Base-by-base conservation (phyloP, 92 coral and sea anemone species). In the Umimayanthus chanpuru region DNA sequence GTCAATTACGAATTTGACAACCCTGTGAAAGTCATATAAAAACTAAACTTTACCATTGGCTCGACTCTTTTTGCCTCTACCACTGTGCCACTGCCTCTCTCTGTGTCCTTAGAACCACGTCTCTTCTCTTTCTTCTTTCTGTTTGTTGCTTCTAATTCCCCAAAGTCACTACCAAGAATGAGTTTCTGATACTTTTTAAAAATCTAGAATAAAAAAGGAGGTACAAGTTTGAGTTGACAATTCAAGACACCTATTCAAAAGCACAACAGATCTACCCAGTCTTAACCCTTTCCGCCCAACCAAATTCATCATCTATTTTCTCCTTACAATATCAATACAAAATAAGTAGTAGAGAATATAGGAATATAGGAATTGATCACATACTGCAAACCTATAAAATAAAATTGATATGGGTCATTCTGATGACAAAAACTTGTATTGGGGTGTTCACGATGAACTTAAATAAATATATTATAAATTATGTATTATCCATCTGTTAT, bases 161-260 rank as follows among this genome's bases (percentile, higher is more conserved):
- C 72, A 74, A 65, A 77, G 5, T 47, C 84, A 74, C 68, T 53
- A 64, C 88, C 93, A 29, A 90, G 84, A 40, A 92, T 88, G 21
- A 94, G 73, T 29, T 88, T 86, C 88, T 94, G 97, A 68, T 92
- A 94, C 79, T 92, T 94, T 83, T 86, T 90, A 65, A 94, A 94
- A 73, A 94, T 89, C 97, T 94, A 40, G 6, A 83, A 84, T 65
- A 43, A 40, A 85, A 47, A 30, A 68, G 21, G 21, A 28, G 0
- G 26, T 77, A 41, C 14, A 20, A 44, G 26, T 2, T 25, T 12
- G 6, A 6, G 81, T 5, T 36, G 12, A 25, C 38, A 55, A 36
- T 55, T 86, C 29, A 50, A 53, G 76, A 26, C 81, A 20, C 20
- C 41, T 16, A 5, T 6, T 75, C 14, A 72, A 4, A 53, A 53